Evolutionary conservation across 2,113 vertebrate genomes (phyloP), one percentile per base, ranked within the genome.

Genomic region (Tenrec ecaudatus): DNA sequence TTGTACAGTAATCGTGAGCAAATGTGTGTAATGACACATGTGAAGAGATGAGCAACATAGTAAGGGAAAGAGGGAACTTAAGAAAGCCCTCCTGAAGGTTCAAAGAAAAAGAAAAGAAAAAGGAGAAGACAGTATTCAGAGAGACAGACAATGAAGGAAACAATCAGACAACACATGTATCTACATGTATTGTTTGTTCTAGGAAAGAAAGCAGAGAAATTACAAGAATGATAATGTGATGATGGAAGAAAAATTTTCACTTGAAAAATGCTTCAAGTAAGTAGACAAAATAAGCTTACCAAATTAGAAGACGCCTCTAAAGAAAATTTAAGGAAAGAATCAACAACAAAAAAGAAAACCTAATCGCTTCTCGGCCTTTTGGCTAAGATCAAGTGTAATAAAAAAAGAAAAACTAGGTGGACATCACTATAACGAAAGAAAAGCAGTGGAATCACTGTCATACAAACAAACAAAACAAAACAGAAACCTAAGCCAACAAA

Each of bases 231-330:
- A 75, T 16, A 73, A 29, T 33, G 33, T 83, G 33, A 40, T 58
- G 47, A 69, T 11, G 58, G 81, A 80, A 86, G 36, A 88, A 92
- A 90, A 75, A 10, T 62, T 75, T 22, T 93, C 40, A 29, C 11
- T 91, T 86, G 62, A 86, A 17, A 85, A 91, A 92, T 47, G 38
- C 27, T 81, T 88, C 76, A 86, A 82, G 33, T 77, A 84, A 58
- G 53, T 23, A 75, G 62, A 66, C 5, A 89, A 27, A 77, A 38
- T 71, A 89, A 71, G 11, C 11, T 66, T 25, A 25, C 3, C 27
- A 53, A 53, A 53, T 53, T 10, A 10, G 47, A 53, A 53, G 47
- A 53, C 9, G 47, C 12, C 47, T 4, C 10, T n/a, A 69, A 69
- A 27, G 64, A 68, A 69, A 69, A 11, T 16, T 58, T 33, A 81